Conservation (phyloP, 2,797 vertebrate species). For the Molothrus ater region DNA sequence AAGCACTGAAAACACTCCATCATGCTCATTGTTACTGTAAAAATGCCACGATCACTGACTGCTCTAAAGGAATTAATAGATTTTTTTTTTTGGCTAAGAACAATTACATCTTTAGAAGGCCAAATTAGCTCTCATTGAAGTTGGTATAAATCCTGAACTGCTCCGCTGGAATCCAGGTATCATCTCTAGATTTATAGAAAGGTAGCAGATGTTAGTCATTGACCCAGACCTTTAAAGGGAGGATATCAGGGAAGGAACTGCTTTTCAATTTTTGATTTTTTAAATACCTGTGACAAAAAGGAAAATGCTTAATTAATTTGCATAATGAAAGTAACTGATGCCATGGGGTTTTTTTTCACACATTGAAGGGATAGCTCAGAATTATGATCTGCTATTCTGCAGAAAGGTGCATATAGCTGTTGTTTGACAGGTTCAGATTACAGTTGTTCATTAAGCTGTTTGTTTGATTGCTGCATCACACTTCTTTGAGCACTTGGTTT, state of each 20-base stretch:
- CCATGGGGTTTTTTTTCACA: neutral
- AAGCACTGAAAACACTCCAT: conserved; percentile 43
- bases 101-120: conserved; percentile 29
- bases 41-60: conserved; percentile 44
- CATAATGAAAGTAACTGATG: neutral
- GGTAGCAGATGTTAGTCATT: neutral
- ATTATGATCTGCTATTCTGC: neutral
- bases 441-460: neutral
- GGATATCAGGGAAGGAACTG: neutral
- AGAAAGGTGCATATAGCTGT: neutral
- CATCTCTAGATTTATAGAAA: neutral
- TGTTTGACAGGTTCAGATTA: neutral
- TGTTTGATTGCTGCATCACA: neutral
- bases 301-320: neutral
- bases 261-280: neutral
- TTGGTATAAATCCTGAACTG: conserved; percentile 8
- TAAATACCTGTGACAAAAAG: neutral
- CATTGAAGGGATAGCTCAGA: neutral
- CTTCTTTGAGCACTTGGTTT: neutral
- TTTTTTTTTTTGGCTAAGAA: neutral
- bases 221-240: neutral
- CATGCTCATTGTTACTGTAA: conserved; percentile 38
- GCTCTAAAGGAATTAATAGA: conserved; percentile 21
- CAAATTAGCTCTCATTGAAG: conserved; percentile 2
- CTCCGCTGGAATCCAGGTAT: neutral